A percentile compares a stretch with the other conserved stretches of the same genome.
Evolutionary conservation across 2,113 vertebrate species (phyloP).

Genomic region (Pelusios castaneus): DNA sequence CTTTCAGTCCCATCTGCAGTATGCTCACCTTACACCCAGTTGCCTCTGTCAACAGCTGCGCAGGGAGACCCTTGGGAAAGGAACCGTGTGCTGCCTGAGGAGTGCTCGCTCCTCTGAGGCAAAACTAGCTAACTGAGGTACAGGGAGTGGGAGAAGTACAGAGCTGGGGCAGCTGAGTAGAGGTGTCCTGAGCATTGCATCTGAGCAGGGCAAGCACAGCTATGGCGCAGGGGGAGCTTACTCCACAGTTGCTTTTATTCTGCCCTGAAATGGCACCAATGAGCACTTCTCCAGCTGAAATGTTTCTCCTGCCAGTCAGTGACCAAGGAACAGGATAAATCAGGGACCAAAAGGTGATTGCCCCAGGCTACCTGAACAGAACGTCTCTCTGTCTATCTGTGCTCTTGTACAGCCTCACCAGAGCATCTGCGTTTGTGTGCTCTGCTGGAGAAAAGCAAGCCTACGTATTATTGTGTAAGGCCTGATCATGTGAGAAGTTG

Average conservation of each 20-base stretch:
- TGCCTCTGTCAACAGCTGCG: background rate
- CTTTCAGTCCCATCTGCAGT: background rate
- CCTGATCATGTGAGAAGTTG: background rate
- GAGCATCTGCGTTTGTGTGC: background rate
- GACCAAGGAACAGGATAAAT: no score
- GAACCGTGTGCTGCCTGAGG: background rate
- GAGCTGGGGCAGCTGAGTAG: background rate
- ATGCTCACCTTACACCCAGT: background rate
- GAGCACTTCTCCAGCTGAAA: no score
- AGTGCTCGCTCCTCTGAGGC: background rate
- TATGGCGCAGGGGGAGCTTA: background rate
- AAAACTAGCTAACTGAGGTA: background rate
- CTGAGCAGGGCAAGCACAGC: background rate
- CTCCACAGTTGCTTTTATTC: background rate
- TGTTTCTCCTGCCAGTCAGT: background rate
- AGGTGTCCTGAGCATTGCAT: background rate
- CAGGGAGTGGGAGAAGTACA: no score
- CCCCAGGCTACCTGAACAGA: background rate
- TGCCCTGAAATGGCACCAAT: no score
- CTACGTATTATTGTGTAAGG: background rate
- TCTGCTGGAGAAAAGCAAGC: background rate
- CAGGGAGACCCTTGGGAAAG: background rate
- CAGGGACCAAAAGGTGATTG: background rate
- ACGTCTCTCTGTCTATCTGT: background rate
- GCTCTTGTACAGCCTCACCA: background rate